These are phyloP conservation scores for Adelosebastes latens DNA, from an alignment of 2,797 vertebrate species.

Conservation along the genomic window DNA sequence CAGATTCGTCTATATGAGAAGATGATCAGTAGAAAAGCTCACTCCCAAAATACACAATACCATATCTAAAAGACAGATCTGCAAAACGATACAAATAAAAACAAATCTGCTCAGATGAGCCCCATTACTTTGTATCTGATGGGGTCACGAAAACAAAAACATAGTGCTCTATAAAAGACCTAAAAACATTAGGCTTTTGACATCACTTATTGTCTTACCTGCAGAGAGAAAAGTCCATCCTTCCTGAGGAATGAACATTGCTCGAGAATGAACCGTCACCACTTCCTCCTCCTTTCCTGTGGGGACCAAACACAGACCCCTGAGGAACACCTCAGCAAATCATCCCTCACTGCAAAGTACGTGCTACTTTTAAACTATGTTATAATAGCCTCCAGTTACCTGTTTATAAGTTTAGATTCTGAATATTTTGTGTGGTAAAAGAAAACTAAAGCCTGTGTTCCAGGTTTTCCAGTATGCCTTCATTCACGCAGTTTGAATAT, in stretches of 20 bases:
- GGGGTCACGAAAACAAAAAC: not conserved
- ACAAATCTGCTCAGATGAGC: not conserved
- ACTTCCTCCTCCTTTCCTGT: conserved; percentile 84
- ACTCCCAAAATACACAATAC: not conserved
- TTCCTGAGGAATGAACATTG: conserved; percentile 85
- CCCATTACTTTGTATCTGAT: not conserved
- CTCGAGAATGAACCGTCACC: conserved; percentile 88
- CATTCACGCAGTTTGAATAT: not conserved
- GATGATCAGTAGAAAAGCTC: not conserved
- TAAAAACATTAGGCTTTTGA: not conserved
- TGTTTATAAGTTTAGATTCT: not conserved
- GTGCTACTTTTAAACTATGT: not conserved
- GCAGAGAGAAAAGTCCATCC: conserved; percentile 91
- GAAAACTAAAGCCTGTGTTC: not conserved
- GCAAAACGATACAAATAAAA: too few species aligned
- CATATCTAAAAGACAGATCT: too few species aligned
- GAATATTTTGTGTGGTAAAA: not conserved
- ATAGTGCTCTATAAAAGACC: not conserved
- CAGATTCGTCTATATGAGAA: not conserved
- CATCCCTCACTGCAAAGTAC: not conserved
- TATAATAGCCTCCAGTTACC: not conserved
- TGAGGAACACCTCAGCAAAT: conserved; percentile 7
- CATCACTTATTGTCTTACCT: conserved; percentile 74
- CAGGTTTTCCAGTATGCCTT: not conserved
- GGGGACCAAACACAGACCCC: conserved; percentile 45